These are phyloP conservation scores for Prionchulus punctatus DNA, from an alignment of 2,888 invertebrate species.

Conservation along the genomic window DNA sequence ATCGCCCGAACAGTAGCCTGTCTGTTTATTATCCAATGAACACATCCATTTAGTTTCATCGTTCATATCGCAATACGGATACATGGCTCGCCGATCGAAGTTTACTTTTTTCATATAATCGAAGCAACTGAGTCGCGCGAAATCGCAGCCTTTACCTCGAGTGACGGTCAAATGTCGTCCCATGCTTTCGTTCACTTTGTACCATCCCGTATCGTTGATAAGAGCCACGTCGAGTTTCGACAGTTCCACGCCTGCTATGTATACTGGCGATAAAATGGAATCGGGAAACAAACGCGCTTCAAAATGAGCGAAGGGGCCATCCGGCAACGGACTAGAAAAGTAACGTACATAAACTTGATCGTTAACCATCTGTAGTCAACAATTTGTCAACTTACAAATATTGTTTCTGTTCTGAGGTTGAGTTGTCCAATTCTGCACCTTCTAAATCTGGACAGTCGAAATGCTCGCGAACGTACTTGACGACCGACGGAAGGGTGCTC, in stretches of 20 bases:
- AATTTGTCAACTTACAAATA: too few species aligned
- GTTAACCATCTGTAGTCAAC: too few species aligned
- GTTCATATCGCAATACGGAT: background rate
- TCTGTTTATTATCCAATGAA: background rate
- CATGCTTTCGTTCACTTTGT: background rate
- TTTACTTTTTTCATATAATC: constrained; percentile 1
- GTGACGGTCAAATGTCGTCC: background rate
- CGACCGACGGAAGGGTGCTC: background rate
- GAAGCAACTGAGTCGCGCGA: background rate
- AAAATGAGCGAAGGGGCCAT: background rate
- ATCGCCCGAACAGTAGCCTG: background rate
- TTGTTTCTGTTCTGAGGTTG: too few species aligned
- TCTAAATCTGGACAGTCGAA: background rate
- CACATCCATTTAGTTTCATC: background rate
- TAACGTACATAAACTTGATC: too few species aligned
- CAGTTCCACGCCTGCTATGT: background rate
- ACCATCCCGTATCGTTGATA: background rate
- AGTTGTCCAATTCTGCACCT: background rate
- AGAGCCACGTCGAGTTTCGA: background rate
- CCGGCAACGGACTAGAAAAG: too few species aligned
- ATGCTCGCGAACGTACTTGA: background rate
- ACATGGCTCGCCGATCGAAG: background rate
- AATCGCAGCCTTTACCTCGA: background rate
- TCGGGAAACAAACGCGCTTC: background rate
- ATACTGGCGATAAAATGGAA: background rate